A percentile compares a stretch with the other conserved stretches of the same genome.
phyloP scores from a whole-genome alignment of 2,888 invertebrate genomes.

The Heliconius sara region DNA sequence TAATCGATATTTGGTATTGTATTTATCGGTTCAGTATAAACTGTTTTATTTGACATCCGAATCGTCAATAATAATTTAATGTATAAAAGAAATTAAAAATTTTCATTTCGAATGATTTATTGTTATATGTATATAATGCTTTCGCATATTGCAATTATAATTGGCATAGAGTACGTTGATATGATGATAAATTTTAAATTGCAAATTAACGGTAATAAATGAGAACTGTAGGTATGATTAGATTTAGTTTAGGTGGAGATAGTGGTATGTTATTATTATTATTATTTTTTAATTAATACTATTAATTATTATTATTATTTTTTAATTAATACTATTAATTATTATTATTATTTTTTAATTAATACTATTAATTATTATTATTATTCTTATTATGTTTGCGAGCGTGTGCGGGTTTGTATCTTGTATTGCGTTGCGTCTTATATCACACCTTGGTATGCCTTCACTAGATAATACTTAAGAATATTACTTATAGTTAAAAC shows the following conservation, averaged over 20 bases:
- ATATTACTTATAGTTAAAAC: slow-evolving; percentile 48
- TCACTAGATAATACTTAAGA: slow-evolving; percentile 66
- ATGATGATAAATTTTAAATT: slow-evolving; percentile 54
- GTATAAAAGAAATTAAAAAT: slow-evolving; percentile 53
- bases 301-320: too few species aligned
- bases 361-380: slow-evolving; percentile 43
- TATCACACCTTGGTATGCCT: slow-evolving; percentile 75
- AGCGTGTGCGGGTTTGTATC: slow-evolving; percentile 62
- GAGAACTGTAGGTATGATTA: slow-evolving; percentile 66
- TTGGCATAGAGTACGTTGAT: slow-evolving; percentile 50
- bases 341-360: slow-evolving; percentile 2
- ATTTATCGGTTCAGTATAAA: slow-evolving; percentile 38
- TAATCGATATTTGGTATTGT: slow-evolving; percentile 20
- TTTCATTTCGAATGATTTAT: slow-evolving; percentile 56
- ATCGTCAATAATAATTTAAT: slow-evolving; percentile 46
- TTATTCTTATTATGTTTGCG: slow-evolving; percentile 60
- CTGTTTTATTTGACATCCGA: slow-evolving; percentile 26
- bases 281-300: too few species aligned
- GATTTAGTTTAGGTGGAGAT: slow-evolving; percentile 76
- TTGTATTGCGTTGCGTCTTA: slow-evolving; percentile 65
- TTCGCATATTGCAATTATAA: slow-evolving; percentile 53
- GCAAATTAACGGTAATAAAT: slow-evolving; percentile 41
- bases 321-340: slow-evolving; percentile 44
- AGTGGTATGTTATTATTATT: slow-evolving; percentile 65
- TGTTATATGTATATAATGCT: slow-evolving; percentile 82